Evolutionary conservation across 2,113 vertebrate genomes (phyloP).

Genomic region (Pongo abelii): DNA sequence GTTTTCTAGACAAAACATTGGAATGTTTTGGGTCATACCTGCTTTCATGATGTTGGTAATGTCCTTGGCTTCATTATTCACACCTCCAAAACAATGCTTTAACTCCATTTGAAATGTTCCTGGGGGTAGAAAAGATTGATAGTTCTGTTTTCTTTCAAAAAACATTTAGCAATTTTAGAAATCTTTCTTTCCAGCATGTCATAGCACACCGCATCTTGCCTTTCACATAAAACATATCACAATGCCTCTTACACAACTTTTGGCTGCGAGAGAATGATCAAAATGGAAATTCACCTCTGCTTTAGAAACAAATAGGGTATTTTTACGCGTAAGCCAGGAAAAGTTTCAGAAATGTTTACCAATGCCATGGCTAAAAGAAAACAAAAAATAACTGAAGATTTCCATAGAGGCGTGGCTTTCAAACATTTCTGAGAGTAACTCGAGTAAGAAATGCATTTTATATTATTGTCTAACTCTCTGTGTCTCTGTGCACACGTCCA

Average conservation of each 20-base stretch:
- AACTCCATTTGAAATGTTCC: background rate
- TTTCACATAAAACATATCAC: background rate
- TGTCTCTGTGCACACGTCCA: background rate
- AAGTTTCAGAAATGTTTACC: background rate
- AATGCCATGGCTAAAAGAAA: background rate
- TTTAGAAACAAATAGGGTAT: background rate
- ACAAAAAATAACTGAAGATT: background rate
- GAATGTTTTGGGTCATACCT: conserved; percentile 12
- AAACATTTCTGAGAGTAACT: background rate
- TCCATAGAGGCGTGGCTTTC: background rate
- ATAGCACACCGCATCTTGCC: background rate
- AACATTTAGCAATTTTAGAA: conserved; percentile 14
- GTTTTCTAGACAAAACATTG: conserved; percentile 22
- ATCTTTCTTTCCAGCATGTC: conserved; percentile 14
- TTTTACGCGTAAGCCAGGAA: conserved; percentile 25
- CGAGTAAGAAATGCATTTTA: background rate
- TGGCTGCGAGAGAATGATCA: background rate
- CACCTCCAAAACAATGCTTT: conserved; percentile 6
- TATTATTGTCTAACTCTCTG: background rate
- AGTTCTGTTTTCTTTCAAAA: conserved; percentile 33
- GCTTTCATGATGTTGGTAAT: background rate
- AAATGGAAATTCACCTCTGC: background rate
- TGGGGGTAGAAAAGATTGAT: background rate
- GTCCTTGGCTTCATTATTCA: background rate
- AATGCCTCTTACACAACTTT: background rate